phyloP scores from a whole-genome alignment of 2,113 vertebrate genomes.

The Prunella himalayana region DNA sequence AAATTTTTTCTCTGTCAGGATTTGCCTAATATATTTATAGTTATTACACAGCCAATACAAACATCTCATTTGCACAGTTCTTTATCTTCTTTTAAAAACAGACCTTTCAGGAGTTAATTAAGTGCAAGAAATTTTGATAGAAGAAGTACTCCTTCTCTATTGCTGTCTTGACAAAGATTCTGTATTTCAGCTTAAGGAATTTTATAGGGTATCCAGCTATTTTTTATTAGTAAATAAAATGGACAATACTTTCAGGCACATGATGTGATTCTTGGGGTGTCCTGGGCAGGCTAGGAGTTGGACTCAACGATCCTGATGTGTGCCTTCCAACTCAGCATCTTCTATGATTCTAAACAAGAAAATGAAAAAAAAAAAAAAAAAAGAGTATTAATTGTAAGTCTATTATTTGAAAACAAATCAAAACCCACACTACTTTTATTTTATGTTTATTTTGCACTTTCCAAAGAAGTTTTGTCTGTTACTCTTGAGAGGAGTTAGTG shows the following conservation, averaged over 20 bases:
- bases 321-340: not conserved
- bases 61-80: not conserved
- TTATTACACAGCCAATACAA: not conserved
- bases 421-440: not conserved
- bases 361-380: not conserved
- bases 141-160: not conserved
- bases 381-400: too few relatives aligned
- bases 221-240: not conserved
- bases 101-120: not conserved
- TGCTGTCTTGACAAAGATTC: not conserved
- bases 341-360: not conserved
- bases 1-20: not conserved
- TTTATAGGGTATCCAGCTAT: not conserved
- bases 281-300: not conserved
- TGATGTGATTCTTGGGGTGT: not conserved
- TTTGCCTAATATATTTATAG: not conserved
- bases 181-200: not conserved
- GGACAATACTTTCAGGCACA: fast-evolving
- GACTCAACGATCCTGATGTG: not conserved
- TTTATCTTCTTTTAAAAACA: not conserved
- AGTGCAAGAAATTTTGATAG: not conserved
- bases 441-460: not conserved
- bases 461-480: not conserved
- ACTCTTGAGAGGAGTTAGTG: not conserved
- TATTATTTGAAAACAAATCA: not conserved